Evolutionary conservation across 92 coral and sea anemone species (phyloP), one percentile per base, ranked within the genome.

Genomic region (Palythoa heliodiscus): DNA sequence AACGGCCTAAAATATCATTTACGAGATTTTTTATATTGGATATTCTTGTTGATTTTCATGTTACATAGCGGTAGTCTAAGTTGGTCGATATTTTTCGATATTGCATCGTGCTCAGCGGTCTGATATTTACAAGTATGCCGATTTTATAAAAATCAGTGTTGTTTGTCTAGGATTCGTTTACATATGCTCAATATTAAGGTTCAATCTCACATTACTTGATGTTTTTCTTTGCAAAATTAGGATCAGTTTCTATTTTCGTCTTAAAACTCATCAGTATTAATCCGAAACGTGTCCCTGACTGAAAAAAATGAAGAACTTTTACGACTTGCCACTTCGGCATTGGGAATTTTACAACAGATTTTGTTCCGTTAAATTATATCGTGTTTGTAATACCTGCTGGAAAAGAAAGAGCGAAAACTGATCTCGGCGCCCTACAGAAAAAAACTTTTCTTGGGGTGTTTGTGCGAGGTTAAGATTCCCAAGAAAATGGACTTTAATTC

Each of bases 71-170:
- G 64, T 75, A 43, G 22, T n/a, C n/a, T 5, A 9, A 29, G 37
- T 23, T 61, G 29, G 37, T 57, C 11, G 40, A 48, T 40, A 64
- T 67, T 39, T 80, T 66, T 66, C 52, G 60, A 13, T 43, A 48
- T 80, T 57, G 43, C 60, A 64, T 73, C n/a, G 60, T 43, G 74
- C 38, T 43, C 38, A 70, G 84, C 39, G 47, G 43, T 37, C 61
- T 25, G 48, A 80, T 40, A 43, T 66, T 80, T 80, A 13, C 52
- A 52, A 47, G 55, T 80, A 13, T 64, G 23, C 15, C 47, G n/a
- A 12, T 29, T 25, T 69, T 29, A 29, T 63, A 20, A 17, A 22
- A 1, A 63, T 17, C 6, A 63, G 25, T 63, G 11, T 63, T 63
- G 19, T 63, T 63, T 63, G 22, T 19, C 24, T 5, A 63, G 8